These are phyloP conservation scores for Leptopilina boulardi DNA, from an alignment of 1,140 invertebrate species.

Conservation along the genomic window DNA sequence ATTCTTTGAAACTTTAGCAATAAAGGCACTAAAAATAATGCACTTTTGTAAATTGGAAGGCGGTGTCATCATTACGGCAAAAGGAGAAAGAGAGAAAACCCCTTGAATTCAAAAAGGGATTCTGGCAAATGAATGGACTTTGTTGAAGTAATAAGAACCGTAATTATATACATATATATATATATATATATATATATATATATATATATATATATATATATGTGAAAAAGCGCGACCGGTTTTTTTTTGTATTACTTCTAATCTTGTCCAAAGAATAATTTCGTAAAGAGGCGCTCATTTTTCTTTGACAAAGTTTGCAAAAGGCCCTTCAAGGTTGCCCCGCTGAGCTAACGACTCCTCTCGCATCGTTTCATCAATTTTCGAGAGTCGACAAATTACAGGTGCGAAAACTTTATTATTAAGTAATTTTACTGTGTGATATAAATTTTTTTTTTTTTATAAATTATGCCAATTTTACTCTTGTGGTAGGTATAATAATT, in stretches of 20 bases:
- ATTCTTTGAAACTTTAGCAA: neutral
- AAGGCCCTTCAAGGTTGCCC: conserved; percentile 48
- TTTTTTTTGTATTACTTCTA: neutral
- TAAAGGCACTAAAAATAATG: neutral
- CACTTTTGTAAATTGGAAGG: conserved; percentile 1
- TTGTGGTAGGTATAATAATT: neutral
- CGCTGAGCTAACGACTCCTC: conserved; percentile 51
- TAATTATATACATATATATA: conserved; percentile 33
- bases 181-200: no score
- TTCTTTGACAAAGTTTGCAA: conserved; percentile 46
- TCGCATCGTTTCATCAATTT: no score
- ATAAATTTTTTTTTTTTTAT: neutral
- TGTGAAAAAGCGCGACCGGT: no score
- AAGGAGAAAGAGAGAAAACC: neutral
- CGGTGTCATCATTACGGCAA: neutral
- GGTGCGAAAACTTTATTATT: conserved; percentile 54
- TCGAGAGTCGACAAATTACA: conserved; percentile 49
- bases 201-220: no score
- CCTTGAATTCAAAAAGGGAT: neutral
- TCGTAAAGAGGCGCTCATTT: conserved; percentile 43
- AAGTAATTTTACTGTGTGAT: conserved; percentile 47
- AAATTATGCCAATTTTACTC: neutral
- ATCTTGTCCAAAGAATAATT: conserved; percentile 36
- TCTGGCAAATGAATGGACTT: neutral
- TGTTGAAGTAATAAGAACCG: neutral